Percentiles rank a stretch among this genome's conserved stretches.
phyloP scores from a whole-genome alignment of 1,140 invertebrate genomes.

The Oryctes rhinoceros region DNA sequence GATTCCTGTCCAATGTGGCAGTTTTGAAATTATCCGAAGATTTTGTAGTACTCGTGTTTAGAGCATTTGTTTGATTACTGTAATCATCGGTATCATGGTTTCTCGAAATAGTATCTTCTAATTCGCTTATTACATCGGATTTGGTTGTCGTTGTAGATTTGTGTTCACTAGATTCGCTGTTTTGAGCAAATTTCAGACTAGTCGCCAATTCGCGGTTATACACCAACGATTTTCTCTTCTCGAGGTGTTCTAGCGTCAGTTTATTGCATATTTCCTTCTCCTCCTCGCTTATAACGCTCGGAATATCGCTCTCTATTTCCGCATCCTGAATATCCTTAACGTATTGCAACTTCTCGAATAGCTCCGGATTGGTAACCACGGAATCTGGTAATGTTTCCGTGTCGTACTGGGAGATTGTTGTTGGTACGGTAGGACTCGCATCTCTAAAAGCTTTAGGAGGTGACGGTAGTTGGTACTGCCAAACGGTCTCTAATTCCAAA shows the following conservation, averaged over 20 bases:
- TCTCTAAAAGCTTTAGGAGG: slow-evolving; percentile 71
- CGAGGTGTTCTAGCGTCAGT: slow-evolving; percentile 57
- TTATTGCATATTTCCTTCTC: slow-evolving; percentile 55
- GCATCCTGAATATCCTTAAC: slow-evolving; percentile 51
- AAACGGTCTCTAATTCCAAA: slow-evolving; percentile 59
- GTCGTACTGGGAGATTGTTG: slow-evolving; percentile 54
- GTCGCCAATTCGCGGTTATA: slow-evolving; percentile 60
- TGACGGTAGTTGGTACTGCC: slow-evolving; percentile 72
- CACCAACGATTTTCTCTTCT: slow-evolving; percentile 58
- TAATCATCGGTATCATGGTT: background rate
- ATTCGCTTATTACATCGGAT: slow-evolving; percentile 40
- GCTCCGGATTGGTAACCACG: slow-evolving; percentile 57
- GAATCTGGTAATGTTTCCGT: slow-evolving; percentile 55
- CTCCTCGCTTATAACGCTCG: slow-evolving; percentile 50
- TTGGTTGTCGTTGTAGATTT: slow-evolving; percentile 41
- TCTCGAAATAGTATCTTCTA: slow-evolving; percentile 42
- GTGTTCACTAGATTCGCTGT: slow-evolving; percentile 4
- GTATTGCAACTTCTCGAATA: slow-evolving; percentile 57
- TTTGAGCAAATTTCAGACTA: slow-evolving; percentile 55
- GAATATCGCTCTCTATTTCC: slow-evolving; percentile 50
- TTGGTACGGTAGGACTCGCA: slow-evolving; percentile 57
- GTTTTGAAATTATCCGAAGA: background rate
- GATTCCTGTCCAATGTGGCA: slow-evolving; percentile 43
- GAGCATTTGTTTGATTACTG: background rate
- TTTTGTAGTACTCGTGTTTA: slow-evolving; percentile 42